These are phyloP conservation scores for Cydia fagiglandana DNA, from an alignment of 1,140 invertebrate species.

Conservation along the genomic window DNA sequence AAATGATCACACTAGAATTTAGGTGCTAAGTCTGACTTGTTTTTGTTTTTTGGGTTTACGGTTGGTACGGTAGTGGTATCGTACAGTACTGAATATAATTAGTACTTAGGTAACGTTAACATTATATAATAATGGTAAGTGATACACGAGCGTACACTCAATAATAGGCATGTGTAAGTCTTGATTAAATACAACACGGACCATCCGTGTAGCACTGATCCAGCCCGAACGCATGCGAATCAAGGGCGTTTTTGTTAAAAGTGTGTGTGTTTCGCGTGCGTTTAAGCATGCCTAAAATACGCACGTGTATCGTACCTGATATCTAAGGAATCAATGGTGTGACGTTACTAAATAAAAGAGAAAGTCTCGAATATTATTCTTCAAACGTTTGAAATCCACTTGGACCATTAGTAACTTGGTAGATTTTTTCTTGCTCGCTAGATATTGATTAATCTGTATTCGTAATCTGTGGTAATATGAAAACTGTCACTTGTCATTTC, in stretches of 20 bases:
- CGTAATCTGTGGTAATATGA: not conserved
- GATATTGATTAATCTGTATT: not conserved
- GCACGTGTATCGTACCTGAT: not conserved
- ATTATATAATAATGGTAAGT: not conserved
- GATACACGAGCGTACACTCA: not conserved
- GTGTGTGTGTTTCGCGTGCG: not conserved
- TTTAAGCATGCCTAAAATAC: not conserved
- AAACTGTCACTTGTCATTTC: not conserved
- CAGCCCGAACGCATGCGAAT: not conserved
- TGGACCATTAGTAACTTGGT: conserved; percentile 14
- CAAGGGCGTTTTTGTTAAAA: not conserved
- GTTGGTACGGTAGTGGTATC: conserved; percentile 1
- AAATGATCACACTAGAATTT: conserved; percentile 61
- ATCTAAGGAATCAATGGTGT: conserved; percentile 6
- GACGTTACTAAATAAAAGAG: not conserved
- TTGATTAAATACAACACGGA: not conserved
- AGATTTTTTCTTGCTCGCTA: conserved; percentile 20
- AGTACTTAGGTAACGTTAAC: conserved; percentile 6
- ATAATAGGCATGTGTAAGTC: not conserved
- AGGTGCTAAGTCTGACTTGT: conserved; percentile 37
- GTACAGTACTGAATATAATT: conserved; percentile 8
- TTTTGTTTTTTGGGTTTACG: conserved; percentile 20
- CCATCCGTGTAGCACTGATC: not conserved
- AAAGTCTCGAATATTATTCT: not conserved
- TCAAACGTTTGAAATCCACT: not conserved